These are phyloP conservation scores for Temnothorax ravouxi DNA, from an alignment of 2,888 invertebrate genomes.

Conservation along the genomic window DNA sequence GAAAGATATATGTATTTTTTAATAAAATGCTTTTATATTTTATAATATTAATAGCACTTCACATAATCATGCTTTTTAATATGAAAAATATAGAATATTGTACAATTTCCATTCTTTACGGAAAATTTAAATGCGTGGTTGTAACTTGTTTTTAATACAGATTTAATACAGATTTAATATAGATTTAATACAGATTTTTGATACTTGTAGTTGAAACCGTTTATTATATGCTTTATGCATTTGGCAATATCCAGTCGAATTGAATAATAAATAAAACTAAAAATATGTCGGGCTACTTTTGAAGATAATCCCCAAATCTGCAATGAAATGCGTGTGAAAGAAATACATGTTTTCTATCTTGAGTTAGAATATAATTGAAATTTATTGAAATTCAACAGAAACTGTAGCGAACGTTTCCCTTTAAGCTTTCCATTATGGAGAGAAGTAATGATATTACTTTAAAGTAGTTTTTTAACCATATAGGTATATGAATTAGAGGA, in stretches of 20 bases:
- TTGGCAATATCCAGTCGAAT: background rate
- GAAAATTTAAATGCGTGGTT: background rate
- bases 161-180: too few species aligned
- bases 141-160: constrained; percentile 1
- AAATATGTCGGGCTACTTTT: background rate
- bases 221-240: background rate
- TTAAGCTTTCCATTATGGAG: constrained; percentile 45
- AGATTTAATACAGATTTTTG: background rate
- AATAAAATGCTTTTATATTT: background rate
- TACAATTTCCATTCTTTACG: background rate
- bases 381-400: constrained; percentile 18
- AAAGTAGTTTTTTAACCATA: constrained; percentile 30
- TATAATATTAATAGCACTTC: background rate
- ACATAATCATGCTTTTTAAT: background rate
- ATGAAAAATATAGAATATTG: constrained; percentile 9
- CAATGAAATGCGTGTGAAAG: background rate
- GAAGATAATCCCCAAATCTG: background rate
- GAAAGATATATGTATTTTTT: background rate
- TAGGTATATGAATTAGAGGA: constrained; percentile 14
- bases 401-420: constrained; percentile 38
- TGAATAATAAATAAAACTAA: background rate
- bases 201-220: background rate
- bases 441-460: constrained; percentile 26
- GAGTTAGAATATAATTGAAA: background rate
- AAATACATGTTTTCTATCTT: background rate